Evolutionary conservation across 2,888 invertebrate genomes (phyloP), one percentile per base, ranked within the genome.

Genomic region (Caenorhabditis zanzibari): DNA sequence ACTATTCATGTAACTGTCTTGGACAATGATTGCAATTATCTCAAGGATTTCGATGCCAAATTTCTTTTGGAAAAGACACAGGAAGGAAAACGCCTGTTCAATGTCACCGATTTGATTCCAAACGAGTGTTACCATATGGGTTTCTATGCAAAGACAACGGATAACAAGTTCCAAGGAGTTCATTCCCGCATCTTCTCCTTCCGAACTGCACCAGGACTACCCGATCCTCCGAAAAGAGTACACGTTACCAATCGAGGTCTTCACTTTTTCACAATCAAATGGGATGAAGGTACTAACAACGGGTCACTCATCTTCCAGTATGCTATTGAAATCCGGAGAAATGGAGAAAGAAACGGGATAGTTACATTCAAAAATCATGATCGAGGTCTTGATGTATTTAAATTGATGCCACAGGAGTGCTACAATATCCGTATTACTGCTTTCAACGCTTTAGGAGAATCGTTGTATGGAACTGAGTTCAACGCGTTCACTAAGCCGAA

Each of bases 161-260:
- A 90, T 32, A 82, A 91, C 9, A 86, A 86, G 14, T 64, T 92
- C 41, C 49, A 44, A 54, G 92, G 92, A 16, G 86, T 90, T n/a
- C 84, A 82, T 9, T 85, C 88, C 10, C 26, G 74, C 12, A 69
- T 95, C 7, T 19, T 19, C 6, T 5, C 94, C 74, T 96, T 95
- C 93, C 94, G 94, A 86, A 97, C 97, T 12, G 93, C 95, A 76
- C 95, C 96, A 5, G 96, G 96, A 92, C 93, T 95, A 81, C 97
- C 97, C 0, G 95, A 95, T 89, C 94, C 95, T n/a, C 90, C 90
- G 12, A 28, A 19, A 19, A 19, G 9, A 16, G 26, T 54, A 49
- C 94, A 94, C 92, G 28, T 63, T n/a, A 56, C 61, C 19, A 49
- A 38, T 1, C 81, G 86, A 2, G 88, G 87, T 38, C 38, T 73